Base-by-base conservation (phyloP, 2,797 vertebrate genomes). In the Phrynocephalus forsythii region DNA sequence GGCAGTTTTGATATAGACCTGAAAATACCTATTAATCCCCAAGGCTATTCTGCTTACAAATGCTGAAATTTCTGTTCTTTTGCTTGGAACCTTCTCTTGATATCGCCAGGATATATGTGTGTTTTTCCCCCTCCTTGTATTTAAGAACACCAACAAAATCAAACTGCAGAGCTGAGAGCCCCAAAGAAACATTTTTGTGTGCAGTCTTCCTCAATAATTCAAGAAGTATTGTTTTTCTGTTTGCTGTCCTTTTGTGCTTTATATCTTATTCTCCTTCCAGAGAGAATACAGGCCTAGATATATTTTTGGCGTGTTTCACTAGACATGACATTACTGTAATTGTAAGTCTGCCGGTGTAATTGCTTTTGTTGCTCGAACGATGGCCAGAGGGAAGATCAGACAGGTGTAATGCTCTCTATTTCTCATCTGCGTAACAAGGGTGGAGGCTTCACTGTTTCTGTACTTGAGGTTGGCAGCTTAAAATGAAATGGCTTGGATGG, bases 281-380 rank as follows among this genome's bases (percentile, higher is more conserved):
- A 87, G 82, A 90, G 78, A 71, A 66, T 88, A 63, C 75, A 88
- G 73, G 16, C 81, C 88, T 91, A 44, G 83, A 84, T 91, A 91
- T 85, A 81, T 80, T 92, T 67, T 85, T 16, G 15, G 88, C 92
- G 84, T 48, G 6, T 90, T 92, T 91, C 86, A 28, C 3, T n/a
- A 9, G 63, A 82, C 90, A 82, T 86, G 94, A 80, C 93, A 86
- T 79, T 33, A 63, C 79, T 90, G 76, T 91, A 91, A 90, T 93
- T 91, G 91, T 88, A 78, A 93, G 90, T 88, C 88, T 91, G 91
- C 75, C 91, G 91, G 56, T 90, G 30, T 93, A 92, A 90, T 94
- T 93, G 92, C 75, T 89, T 4, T 89, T 93, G 88, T 92, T 92
- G 91, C 78, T 89, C 86, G 87, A 93, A 90, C 89, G 93, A 91